phyloP scores from a whole-genome alignment of 2,888 invertebrate genomes.

The Athetis lepigone region DNA sequence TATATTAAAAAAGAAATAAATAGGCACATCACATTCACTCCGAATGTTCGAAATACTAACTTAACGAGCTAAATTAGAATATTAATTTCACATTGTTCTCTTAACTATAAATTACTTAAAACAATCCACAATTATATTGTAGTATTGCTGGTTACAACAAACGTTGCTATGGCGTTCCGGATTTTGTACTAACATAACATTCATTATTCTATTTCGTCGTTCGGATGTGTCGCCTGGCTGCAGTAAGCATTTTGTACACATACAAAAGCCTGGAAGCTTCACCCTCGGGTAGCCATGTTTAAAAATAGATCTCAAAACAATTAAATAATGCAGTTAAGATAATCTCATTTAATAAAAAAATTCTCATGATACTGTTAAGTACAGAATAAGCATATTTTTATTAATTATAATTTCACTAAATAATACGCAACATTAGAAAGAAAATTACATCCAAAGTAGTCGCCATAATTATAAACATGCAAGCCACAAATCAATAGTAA shows the following conservation, averaged over 20 bases:
- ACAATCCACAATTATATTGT: constrained; percentile 86
- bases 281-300: constrained; percentile 36
- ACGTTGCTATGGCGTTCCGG: constrained; percentile 81
- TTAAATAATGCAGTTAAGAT: constrained; percentile 51
- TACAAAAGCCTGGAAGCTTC: constrained; percentile 21
- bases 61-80: constrained; percentile 78
- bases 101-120: constrained; percentile 73
- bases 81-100: constrained; percentile 79
- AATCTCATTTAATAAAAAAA: constrained; percentile 63
- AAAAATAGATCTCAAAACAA: constrained; percentile 50
- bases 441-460: constrained; percentile 69
- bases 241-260: constrained; percentile 24
- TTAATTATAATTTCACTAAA: constrained; percentile 55
- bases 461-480: constrained; percentile 65
- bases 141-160: constrained; percentile 79
- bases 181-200: constrained; percentile 83
- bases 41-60: constrained; percentile 81
- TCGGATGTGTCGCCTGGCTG: constrained; percentile 34
- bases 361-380: constrained; percentile 69
- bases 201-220: constrained; percentile 39
- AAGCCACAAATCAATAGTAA: constrained; percentile 64
- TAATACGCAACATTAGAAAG: constrained; percentile 62
- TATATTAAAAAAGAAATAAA: constrained; percentile 86
- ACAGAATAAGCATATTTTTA: constrained; percentile 65
- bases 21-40: constrained; percentile 87